A percentile compares a stretch with the other conserved stretches of the same genome.
Evolutionary conservation across 2,797 vertebrate genomes (phyloP).

Genomic region (Poeciliopsis paucimaculata): DNA sequence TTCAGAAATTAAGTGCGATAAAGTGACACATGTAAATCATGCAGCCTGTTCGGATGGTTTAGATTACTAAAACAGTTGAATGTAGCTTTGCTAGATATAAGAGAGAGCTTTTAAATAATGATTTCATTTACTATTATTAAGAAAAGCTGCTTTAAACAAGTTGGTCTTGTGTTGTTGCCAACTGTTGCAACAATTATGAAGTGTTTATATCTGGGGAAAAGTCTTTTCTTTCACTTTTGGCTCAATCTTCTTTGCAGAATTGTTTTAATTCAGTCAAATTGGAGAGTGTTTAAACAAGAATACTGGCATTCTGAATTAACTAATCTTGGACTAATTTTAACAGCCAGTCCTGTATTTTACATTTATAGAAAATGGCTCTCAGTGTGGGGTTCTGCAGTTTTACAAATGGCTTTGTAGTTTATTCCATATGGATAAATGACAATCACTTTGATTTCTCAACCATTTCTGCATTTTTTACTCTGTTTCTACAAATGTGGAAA

Average conservation of each 20-base stretch:
- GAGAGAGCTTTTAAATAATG: not conserved
- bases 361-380: not conserved
- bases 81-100: not conserved
- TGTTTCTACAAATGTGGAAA: not conserved
- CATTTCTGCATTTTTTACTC: not conserved
- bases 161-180: not conserved
- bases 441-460: not conserved
- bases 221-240: not conserved
- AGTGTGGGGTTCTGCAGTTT: not conserved
- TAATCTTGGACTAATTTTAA: too few species aligned
- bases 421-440: not conserved
- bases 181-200: not conserved
- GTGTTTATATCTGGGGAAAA: not conserved
- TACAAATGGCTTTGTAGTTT: not conserved
- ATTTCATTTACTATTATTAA: slow-evolving; percentile 2
- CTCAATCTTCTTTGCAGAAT: not conserved
- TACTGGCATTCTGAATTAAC: not conserved
- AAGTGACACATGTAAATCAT: too few species aligned
- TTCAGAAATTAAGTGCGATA: too few species aligned
- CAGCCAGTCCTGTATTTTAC: not conserved
- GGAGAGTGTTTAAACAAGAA: not conserved
- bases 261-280: not conserved
- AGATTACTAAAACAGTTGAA: not conserved
- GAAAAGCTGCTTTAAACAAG: not conserved
- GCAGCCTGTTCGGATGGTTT: too few species aligned